Percentiles rank a stretch among this genome's conserved stretches.
Conservation (phyloP, 2,888 invertebrate genomes). For the Drosophila buzzatii region DNA sequence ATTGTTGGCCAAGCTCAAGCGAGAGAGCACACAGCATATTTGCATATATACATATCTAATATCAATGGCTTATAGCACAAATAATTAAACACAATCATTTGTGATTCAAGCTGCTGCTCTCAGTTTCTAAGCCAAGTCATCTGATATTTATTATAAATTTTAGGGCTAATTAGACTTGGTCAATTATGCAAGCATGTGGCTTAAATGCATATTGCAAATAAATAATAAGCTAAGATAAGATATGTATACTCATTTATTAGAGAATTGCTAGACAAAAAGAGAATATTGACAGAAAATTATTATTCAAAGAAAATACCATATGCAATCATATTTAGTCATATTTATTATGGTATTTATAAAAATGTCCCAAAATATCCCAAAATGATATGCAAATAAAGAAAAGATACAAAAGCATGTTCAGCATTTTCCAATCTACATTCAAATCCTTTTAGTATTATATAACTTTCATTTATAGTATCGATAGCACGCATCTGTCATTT, state of each 20-base stretch:
- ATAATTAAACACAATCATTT: slow-evolving; percentile 38
- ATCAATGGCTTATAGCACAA: slow-evolving; percentile 3
- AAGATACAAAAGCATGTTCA: background rate
- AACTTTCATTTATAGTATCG: background rate
- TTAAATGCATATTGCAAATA: background rate
- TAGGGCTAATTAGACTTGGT: background rate
- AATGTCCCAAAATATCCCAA: no score
- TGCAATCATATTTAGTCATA: no score
- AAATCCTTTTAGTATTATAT: background rate
- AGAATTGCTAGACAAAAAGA: no score
- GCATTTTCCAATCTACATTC: background rate
- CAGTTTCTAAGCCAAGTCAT: background rate
- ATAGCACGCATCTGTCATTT: slow-evolving; percentile 2
- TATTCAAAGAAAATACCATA: background rate
- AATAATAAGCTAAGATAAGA: background rate
- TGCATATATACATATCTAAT: background rate
- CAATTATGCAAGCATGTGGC: background rate
- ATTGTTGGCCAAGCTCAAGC: background rate
- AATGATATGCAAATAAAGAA: no score
- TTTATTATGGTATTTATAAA: no score
- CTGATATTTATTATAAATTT: background rate
- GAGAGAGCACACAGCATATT: background rate
- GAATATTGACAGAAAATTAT: background rate
- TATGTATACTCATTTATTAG: no score
- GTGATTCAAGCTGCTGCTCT: background rate